Conservation (phyloP, 2,113 vertebrate species). For the Corynorhinus townsendii region DNA sequence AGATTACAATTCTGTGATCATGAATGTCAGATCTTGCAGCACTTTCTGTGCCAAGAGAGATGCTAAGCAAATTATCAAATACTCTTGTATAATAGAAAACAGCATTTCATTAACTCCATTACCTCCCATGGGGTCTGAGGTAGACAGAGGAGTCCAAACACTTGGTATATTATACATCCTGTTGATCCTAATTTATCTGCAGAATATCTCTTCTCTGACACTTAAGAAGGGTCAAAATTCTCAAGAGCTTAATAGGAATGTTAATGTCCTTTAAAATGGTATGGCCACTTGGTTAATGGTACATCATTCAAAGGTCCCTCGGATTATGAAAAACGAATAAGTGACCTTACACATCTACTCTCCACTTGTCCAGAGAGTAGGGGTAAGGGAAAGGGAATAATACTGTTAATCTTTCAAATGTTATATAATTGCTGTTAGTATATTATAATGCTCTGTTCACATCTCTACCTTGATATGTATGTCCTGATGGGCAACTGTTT, state of each 20-base stretch:
- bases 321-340: slow-evolving; percentile 37
- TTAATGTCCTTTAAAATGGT: slow-evolving; percentile 55
- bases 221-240: slow-evolving; percentile 72
- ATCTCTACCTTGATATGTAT: background rate
- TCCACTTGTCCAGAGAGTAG: background rate
- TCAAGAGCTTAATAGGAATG: slow-evolving; percentile 60
- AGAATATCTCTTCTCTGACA: slow-evolving; percentile 60
- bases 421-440: background rate
- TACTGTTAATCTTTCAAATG: slow-evolving; percentile 13
- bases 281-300: background rate
- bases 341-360: slow-evolving; percentile 30
- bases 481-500: background rate
- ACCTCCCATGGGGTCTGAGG: background rate
- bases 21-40: background rate
- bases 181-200: slow-evolving; percentile 51
- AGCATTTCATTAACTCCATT: slow-evolving; percentile 43
- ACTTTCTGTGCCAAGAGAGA: background rate
- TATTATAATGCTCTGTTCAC: background rate
- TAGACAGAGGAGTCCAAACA: slow-evolving; percentile 40
- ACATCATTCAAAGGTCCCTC: slow-evolving; percentile 43
- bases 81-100: slow-evolving; percentile 16
- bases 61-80: slow-evolving; percentile 30
- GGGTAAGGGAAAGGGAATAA: background rate
- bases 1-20: background rate
- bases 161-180: slow-evolving; percentile 32